Evolutionary conservation across 2,797 vertebrate genomes (phyloP), one percentile per base, ranked within the genome.

Genomic region (Paedocypris micromegethes): DNA sequence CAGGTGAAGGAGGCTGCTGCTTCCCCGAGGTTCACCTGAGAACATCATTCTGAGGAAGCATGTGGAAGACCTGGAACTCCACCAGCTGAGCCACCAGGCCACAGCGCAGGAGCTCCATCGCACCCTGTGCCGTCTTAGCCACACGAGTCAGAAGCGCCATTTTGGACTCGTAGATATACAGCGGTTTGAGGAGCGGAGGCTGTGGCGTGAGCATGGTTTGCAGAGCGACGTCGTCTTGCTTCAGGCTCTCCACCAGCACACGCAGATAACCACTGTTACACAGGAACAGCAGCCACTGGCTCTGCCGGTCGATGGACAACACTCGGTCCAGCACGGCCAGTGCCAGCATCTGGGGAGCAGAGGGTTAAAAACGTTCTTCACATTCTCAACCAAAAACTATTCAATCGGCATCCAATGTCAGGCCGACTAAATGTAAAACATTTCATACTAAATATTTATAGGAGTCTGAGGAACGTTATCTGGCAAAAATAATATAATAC

Each of bases 141-240:
- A 99, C 90, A 53, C 96, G 91, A 2, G 94, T 98, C 76, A 99
- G 86, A 75, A 99, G 90, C 2, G 96, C 97, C 94, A 99, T 98
- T 86, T 99, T 99, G 81, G 95, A 98, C 78, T 98, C 94, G 0
- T 97, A 98, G 60, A 96, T 96, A 80, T 97, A 99, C 5, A 99
- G 84, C 0, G 95, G 94, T 82, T 98, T 99, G 72, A 99, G 89
- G n/a, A 94, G 82, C 0, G 95, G 96, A 0, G 94, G 92, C 75
- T 98, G 96, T 42, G 95, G 96, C 0, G 85, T 84, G n/a, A 99
- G 93, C 50, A 98, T 83, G 71, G 86, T 91, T 87, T 98, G 96
- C 48, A 99, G 84, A 62, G 91, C 90, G 0, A 9, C 78, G 8
- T 98, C 96, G 3, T 98, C 96, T 74, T 95, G 94, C 39, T 88